Conservation (phyloP, 2,888 invertebrate species). For the Lasius platythorax region DNA sequence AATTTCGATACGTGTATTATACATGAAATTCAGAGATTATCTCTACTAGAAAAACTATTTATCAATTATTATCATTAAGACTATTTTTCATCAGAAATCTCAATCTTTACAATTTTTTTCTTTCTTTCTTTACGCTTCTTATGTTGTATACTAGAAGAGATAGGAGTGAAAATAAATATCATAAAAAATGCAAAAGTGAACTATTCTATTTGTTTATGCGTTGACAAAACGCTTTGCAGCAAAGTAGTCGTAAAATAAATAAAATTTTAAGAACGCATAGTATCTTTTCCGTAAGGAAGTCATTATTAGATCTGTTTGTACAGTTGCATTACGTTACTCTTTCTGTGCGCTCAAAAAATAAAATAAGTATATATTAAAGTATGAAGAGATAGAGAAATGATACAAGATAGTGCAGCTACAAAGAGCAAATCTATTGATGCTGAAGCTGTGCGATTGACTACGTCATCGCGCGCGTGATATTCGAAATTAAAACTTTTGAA, state of each 20-base stretch:
- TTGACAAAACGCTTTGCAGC: not conserved
- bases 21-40: not conserved
- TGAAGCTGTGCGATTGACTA: conserved; percentile 15
- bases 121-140: not conserved
- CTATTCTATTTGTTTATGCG: not conserved
- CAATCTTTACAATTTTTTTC: not conserved
- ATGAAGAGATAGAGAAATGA: not conserved
- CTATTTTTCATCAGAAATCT: not conserved
- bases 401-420: not conserved
- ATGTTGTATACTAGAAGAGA: not conserved
- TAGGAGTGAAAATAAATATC: not conserved
- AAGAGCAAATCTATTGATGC: not conserved
- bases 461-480: conserved; percentile 26
- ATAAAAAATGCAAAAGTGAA: not conserved
- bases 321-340: not conserved
- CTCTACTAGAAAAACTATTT: not conserved
- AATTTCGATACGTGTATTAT: conserved; percentile 15
- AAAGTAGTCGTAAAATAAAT: not conserved
- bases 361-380: not conserved
- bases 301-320: not conserved
- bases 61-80: conserved; percentile 19
- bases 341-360: not conserved
- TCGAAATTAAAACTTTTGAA: conserved; percentile 4
- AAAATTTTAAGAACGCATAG: not conserved
- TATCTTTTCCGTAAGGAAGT: not conserved